Evolutionary conservation across 2,888 invertebrate genomes (phyloP).

Genomic region (Chromoteleia sp.): DNA sequence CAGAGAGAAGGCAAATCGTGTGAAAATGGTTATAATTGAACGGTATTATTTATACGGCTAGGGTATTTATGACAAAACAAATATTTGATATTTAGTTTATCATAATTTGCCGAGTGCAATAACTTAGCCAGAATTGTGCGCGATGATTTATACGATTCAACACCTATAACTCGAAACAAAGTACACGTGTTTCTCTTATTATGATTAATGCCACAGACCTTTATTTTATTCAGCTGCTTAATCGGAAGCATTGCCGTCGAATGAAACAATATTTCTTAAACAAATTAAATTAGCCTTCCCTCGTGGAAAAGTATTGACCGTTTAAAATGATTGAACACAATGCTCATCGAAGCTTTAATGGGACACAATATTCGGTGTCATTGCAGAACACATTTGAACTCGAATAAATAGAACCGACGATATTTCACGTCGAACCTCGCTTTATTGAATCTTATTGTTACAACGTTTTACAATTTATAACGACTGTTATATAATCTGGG

Average conservation of each 20-base stretch:
- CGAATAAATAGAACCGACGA: conserved; percentile 7
- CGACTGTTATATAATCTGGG: conserved; percentile 34
- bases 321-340: conserved; percentile 21
- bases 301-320: conserved; percentile 25
- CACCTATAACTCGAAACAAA: conserved; percentile 26
- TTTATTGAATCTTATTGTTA: conserved; percentile 39
- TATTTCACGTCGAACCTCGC: conserved; percentile 28
- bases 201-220: conserved; percentile 21
- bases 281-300: conserved; percentile 17
- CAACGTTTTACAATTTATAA: conserved; percentile 31
- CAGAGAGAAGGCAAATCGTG: conserved; percentile 20
- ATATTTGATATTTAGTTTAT: conserved; percentile 25
- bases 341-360: conserved; percentile 5
- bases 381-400: conserved; percentile 2
- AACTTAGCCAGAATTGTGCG: conserved; percentile 25
- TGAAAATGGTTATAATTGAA: conserved; percentile 49
- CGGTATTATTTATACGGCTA: conserved; percentile 36
- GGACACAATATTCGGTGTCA: conserved; percentile 7
- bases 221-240: conserved; percentile 13
- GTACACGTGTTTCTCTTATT: conserved; percentile 12
- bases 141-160: conserved; percentile 33
- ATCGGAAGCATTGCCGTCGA: conserved; percentile 16
- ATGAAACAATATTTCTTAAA: conserved; percentile 33
- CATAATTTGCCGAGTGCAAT: conserved; percentile 23
- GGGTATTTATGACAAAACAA: conserved; percentile 37